A percentile compares a stretch with the other conserved stretches of the same genome.
Evolutionary conservation across 2,113 vertebrate genomes (phyloP).

Genomic region (Hypanus sabinus): DNA sequence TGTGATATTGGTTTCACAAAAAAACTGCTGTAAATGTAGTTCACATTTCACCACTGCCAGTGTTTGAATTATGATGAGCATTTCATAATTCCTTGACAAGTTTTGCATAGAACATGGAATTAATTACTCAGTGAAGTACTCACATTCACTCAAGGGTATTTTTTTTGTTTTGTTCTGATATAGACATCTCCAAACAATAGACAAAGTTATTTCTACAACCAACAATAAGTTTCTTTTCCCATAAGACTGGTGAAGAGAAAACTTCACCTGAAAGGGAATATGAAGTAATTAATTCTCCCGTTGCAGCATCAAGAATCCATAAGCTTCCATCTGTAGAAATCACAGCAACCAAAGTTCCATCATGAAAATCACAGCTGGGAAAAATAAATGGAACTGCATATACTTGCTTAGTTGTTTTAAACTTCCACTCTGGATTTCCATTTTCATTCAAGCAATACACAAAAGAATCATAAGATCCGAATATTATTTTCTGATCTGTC

Average conservation of each 20-base stretch:
- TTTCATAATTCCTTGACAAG: background rate
- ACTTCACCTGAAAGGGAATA: conserved; percentile 72
- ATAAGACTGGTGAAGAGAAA: conserved; percentile 83
- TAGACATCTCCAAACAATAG: conserved; percentile 74
- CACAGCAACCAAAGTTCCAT: conserved; percentile 58
- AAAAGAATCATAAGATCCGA: conserved; percentile 79
- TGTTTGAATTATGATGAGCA: background rate
- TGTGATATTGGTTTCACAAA: background rate
- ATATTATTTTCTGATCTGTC: conserved; percentile 62
- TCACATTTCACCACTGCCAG: background rate
- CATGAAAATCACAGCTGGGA: conserved; percentile 44
- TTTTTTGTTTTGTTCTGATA: background rate
- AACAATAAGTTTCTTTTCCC: conserved; percentile 64
- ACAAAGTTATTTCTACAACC: conserved; percentile 89
- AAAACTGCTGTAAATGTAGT: background rate
- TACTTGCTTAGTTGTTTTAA: conserved; percentile 69
- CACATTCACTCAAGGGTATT: background rate
- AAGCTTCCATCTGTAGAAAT: conserved; percentile 82
- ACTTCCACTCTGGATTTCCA: conserved; percentile 75
- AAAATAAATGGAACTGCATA: conserved; percentile 80
- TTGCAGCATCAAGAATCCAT: conserved; percentile 72
- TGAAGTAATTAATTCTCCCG: conserved; percentile 53
- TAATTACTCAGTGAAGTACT: background rate
- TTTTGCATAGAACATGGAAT: background rate
- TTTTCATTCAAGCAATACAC: conserved; percentile 72